Evolutionary conservation across 2,797 vertebrate genomes (phyloP), one percentile per base, ranked within the genome.

Genomic region (Clarias fuscus): DNA sequence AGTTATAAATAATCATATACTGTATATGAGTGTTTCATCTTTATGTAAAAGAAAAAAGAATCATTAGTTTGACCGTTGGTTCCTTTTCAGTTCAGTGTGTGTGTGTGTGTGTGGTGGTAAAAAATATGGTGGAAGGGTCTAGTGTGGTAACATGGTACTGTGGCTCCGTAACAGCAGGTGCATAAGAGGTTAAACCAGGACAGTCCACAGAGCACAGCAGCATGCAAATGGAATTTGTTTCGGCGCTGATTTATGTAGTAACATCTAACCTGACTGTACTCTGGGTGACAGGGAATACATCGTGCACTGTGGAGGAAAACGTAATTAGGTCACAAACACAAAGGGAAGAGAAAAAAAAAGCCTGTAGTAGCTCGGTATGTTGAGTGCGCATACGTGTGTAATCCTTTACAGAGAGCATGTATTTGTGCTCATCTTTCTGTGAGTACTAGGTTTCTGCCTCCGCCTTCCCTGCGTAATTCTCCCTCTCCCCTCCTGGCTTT

Each of bases 391-490:
- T 83, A 11, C 0, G 27, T 58, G 84, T 70, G 43, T 43, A 81
- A 82, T 67, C 43, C 62, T 82, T 82, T 88, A 27, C 80, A 27
- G 20, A 30, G 14, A 27, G 65, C 81, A 76, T 87, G 84, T 65
- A 70, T 85, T 62, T 82, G 71, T 86, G 86, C 90, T 89, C 86
- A 48, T 85, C 75, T 83, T 61, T 79, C 75, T 90, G 67, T 89
- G 86, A 87, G 85, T 89, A 89, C 91, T 87, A 90, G 92, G 91
- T 84, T 87, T 88, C 91, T 90, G 85, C 92, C 92, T 92, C 92
- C 84, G 85, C 75, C 88, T 75, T 77, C 79, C 84, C 90, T 88
- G 91, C 84, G 88, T 93, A 64, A 67, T 91, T 93, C 90, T 89
- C 89, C 83, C 91, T 79, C 89, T 87, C 88, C 91, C 90, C 61